Conservation (phyloP, 2,113 vertebrate species). For the Glaucidium brasilianum region DNA sequence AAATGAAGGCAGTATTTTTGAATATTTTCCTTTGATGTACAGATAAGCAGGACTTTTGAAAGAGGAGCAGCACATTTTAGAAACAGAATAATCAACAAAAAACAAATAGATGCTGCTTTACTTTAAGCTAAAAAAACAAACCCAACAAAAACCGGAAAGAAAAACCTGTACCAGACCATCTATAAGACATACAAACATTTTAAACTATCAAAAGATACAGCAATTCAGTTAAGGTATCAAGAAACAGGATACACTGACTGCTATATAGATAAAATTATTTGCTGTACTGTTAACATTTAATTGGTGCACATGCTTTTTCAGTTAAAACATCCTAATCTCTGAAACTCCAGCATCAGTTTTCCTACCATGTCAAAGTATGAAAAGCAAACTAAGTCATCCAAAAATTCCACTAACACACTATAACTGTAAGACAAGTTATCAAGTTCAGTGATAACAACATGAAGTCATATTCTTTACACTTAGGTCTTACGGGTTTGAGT, state of each 20-base stretch:
- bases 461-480: conserved; percentile 33
- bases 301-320: conserved; percentile 72
- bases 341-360: conserved; percentile 43
- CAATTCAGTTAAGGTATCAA: conserved; percentile 69
- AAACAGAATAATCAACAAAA: conserved; percentile 70
- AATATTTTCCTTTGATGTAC: conserved; percentile 77
- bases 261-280: conserved; percentile 68
- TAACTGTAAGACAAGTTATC: conserved; percentile 54
- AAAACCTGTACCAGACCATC: conserved; percentile 70
- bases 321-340: conserved; percentile 65
- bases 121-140: conserved; percentile 62
- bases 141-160: conserved; percentile 28
- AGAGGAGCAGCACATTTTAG: conserved; percentile 81
- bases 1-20: conserved; percentile 98
- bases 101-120: conserved; percentile 73
- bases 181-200: conserved; percentile 76
- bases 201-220: conserved; percentile 75
- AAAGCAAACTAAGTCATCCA: conserved; percentile 55
- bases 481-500: conserved; percentile 46
- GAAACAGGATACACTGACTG: conserved; percentile 71
- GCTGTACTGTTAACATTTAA: conserved; percentile 76
- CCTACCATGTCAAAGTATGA: conserved; percentile 52
- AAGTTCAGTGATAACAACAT: conserved; percentile 51
- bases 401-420: conserved; percentile 50
- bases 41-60: conserved; percentile 83